Base-by-base conservation (phyloP, 2,113 vertebrate genomes). In the Malurus elegans region DNA sequence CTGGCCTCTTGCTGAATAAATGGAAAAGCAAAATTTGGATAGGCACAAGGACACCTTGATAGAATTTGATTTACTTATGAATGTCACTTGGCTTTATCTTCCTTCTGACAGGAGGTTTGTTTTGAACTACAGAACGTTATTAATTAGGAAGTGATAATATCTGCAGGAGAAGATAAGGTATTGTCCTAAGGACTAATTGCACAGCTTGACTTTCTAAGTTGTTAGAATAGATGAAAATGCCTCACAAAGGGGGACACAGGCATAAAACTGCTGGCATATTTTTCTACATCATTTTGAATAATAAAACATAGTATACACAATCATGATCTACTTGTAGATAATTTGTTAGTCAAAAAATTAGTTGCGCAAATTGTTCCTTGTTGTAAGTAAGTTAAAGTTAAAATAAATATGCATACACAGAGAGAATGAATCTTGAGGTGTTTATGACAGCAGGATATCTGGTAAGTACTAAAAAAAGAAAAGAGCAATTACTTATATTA, bases 121-220 rank as follows among this genome's bases (percentile, higher is more conserved):
- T 93, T 88, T 50, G 36, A 83, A 61, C 17, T 10, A 57, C 31
- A 66, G 31, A 76, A 34, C 26, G 19, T 58, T 73, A 50, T 48
- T 90, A 25, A 14, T 18, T 23, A 88, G 66, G 53, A 96, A 91
- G 34, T 4, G 34, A 74, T 81, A 56, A 26, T 13, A 92, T 67
- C 80, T 32, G 31, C 65, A 74, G 79, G 42, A 91, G 38, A 84
- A 92, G 60, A 91, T 60, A 92, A 89, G 40, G 32, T 89, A 81
- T 74, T 89, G 29, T 89, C 70, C 61, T 71, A 65, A 62, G 31
- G 28, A 79, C 48, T 90, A 94, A 81, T 91, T 75, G 76, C 70
- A 45, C 88, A 93, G 81, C 58, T 57, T 85, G 95, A 82, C 8
- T 90, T 94, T 67, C 66, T 79, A 56, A 56, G 84, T 79, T 87